These are phyloP conservation scores for Anarhynchus alexandrinus DNA, from an alignment of 2,113 vertebrate genomes.

Conservation along the genomic window DNA sequence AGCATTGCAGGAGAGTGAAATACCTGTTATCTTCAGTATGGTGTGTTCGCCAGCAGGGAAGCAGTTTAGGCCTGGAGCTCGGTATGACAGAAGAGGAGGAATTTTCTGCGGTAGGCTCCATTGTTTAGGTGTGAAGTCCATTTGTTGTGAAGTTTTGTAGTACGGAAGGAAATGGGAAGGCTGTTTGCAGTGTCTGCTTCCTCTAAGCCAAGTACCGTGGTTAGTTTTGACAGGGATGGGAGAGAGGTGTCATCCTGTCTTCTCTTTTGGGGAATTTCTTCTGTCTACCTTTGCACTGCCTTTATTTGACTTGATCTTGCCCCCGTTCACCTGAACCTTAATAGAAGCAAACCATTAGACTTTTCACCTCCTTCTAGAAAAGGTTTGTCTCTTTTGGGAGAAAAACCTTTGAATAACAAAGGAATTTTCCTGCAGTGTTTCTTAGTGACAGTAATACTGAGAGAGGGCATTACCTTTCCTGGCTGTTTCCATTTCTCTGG, in stretches of 20 bases:
- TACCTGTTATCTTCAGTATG: not conserved
- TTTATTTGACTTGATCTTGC: not conserved
- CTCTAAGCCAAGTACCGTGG: not conserved
- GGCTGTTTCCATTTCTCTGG: not conserved
- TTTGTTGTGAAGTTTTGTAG: not conserved
- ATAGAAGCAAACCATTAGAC: not conserved
- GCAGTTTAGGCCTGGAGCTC: not conserved
- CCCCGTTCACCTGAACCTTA: not conserved
- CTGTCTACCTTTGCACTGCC: not conserved
- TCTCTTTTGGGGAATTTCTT: not conserved
- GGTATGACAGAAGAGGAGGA: not conserved
- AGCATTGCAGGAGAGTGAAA: not conserved
- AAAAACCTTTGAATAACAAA: not conserved
- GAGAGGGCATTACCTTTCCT: not conserved
- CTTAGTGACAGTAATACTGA: not conserved
- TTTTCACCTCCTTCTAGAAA: not conserved
- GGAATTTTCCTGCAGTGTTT: not conserved
- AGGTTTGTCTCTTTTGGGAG: not conserved
- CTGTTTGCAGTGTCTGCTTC: not conserved
- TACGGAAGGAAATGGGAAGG: not conserved
- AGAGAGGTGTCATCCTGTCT: not conserved
- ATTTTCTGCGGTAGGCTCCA: not conserved
- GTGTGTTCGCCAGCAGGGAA: not conserved
- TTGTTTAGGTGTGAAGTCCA: not conserved
- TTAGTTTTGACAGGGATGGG: not conserved